phyloP scores from a whole-genome alignment of 1,140 invertebrate genomes.

The Neodiprion lecontei region DNA sequence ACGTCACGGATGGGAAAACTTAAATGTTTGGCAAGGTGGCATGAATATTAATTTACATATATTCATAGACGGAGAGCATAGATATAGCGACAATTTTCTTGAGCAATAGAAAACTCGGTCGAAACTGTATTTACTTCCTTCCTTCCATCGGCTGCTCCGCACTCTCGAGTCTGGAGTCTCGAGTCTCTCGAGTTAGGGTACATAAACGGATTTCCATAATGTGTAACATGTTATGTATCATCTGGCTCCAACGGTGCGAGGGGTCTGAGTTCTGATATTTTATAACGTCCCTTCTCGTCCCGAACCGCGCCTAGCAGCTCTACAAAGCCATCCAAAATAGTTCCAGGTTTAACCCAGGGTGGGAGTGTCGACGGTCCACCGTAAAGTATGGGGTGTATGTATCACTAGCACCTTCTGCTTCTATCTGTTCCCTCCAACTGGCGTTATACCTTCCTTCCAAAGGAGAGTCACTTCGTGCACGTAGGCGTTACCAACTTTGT shows the following conservation, averaged over 20 bases:
- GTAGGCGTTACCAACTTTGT: conserved; percentile 26
- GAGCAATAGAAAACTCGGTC: neutral
- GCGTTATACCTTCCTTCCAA: conserved; percentile 10
- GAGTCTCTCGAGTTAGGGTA: neutral
- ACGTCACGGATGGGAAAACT: neutral
- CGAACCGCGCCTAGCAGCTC: no score
- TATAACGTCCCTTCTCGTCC: no score
- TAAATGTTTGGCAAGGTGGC: neutral
- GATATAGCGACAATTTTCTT: neutral
- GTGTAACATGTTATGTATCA: neutral
- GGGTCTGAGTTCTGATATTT: no score
- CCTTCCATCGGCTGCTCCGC: neutral
- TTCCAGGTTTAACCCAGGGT: no score
- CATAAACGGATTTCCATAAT: neutral
- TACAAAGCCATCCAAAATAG: no score
- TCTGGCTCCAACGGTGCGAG: no score
- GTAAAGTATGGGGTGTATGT: no score
- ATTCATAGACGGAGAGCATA: neutral
- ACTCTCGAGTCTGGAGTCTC: no score
- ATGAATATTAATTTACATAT: neutral
- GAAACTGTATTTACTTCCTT: neutral
- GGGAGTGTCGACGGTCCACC: no score
- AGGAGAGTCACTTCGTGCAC: conserved; percentile 10
- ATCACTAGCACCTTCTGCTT: no score
- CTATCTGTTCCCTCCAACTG: no score